Evolutionary conservation across 2,888 invertebrate genomes (phyloP), one percentile per base, ranked within the genome.

Genomic region (Apotomis betuletana): DNA sequence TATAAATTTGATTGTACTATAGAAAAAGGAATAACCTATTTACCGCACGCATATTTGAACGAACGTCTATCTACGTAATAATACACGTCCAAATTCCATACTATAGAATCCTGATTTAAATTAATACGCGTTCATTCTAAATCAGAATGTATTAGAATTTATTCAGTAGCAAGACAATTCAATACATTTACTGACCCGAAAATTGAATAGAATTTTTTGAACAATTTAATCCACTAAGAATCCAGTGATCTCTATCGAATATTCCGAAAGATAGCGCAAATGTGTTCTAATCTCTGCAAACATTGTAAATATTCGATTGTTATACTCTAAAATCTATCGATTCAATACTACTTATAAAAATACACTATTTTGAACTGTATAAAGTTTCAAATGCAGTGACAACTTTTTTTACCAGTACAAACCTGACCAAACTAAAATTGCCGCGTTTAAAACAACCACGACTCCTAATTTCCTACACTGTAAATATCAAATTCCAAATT

Each of bases 251-350:
- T 63, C 52, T 72, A 61, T 68, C 58, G 44, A 67, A 59, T 59
- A 63, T 59, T 65, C 65, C n/a, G 44, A 70, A 59, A 55, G 58
- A 69, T 78, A 75, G 76, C 74, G 77, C 78, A 79, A 79, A 80
- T 78, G 76, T 78, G 77, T 49, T 76, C 64, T 82, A 81, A 81
- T 79, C 80, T 73, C 0, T 41, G 52, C 59, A 74, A 74, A 72
- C 67, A 72, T 72, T 72, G 72, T 72, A 58, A 67, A 63, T 59
- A 72, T 51, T 27, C 58, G 27, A 52, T 72, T 68, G 62, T 67
- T 59, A 58, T 15, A 54, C 38, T 63, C 62, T 68, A 41, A 41
- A 62, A 72, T 62, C 58, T 58, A 72, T 59, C 52, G 13, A 13
- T 10, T 1, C 1, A 3, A 58, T 15, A 36, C 5, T 9, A 58